phyloP scores from a whole-genome alignment of 2,113 vertebrate species.

The Megaceryle torquata region DNA sequence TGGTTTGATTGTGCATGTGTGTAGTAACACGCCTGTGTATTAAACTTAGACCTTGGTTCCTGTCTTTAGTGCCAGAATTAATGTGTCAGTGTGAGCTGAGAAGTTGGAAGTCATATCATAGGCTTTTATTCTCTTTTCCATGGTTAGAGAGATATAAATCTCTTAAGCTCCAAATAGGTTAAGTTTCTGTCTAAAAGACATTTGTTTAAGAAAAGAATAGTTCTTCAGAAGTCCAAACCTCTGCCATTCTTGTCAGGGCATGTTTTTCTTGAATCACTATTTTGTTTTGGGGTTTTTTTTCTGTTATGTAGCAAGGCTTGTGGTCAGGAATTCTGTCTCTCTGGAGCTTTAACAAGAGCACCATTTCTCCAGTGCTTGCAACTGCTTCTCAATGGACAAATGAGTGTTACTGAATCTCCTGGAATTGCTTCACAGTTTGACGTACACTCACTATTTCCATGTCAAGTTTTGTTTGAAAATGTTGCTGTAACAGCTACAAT shows the following conservation, averaged over 20 bases:
- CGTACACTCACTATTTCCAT: not conserved
- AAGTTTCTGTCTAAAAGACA: not conserved
- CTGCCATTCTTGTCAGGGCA: not conserved
- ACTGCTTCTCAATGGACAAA: constrained; percentile 34
- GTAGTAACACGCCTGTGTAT: not conserved
- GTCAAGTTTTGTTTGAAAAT: not conserved
- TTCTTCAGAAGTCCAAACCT: not conserved
- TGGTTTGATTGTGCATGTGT: not conserved
- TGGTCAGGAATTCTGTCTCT: constrained; percentile 37
- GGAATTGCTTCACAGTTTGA: constrained; percentile 39
- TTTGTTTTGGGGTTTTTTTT: constrained; percentile 4
- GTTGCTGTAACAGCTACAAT: not conserved
- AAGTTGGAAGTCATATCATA: not conserved
- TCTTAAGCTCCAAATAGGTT: not conserved
- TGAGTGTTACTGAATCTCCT: not conserved
- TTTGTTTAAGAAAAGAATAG: not conserved
- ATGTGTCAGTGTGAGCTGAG: not conserved
- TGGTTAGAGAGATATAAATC: not conserved
- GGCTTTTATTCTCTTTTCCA: not conserved
- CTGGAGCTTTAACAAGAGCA: not conserved
- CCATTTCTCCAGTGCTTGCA: not conserved
- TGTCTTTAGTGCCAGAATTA: not conserved
- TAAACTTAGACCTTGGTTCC: not conserved
- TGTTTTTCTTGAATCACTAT: constrained; percentile 33
- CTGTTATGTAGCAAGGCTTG: constrained; percentile 33